Base-by-base conservation (phyloP, 2,888 invertebrate species). In the Torymus aiolomorphi region DNA sequence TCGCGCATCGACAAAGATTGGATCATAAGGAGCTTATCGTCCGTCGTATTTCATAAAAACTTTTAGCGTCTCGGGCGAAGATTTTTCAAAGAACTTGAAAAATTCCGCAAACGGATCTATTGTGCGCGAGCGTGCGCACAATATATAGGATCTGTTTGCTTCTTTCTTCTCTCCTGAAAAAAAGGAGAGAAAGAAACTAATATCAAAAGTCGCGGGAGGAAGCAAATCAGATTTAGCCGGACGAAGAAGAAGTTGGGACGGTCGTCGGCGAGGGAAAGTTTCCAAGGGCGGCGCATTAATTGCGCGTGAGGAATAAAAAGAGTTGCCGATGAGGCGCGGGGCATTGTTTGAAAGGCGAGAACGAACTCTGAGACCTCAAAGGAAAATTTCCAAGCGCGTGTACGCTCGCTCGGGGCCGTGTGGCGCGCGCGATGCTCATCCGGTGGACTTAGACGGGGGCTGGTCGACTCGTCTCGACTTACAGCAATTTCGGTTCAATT, bases 401-500 rank as follows among this genome's bases (percentile, higher is more conserved):
- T 42, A 42, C 42, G 8, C 42, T 8, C 5, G 8, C 8, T 42
- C 42, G 42, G 42, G 42, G 42, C 8, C 42, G 42, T 42, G 8
- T 42, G 42, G 42, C 20, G 20, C 67, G 42, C 31, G 12, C 54
- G 51, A 42, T 57, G 51, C 59, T 71, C 24, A 71, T 71, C 51
- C 63, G 54, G 49, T 13, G 54, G 54, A 18, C 54, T 54, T 13
- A 14, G 67, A 56, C 31, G 8, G 2, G 20, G 42, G 42, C 11
- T 56, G 16, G 10, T 16, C 11, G 51, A 16, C 4, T 54, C 20
- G 49, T 74, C 65, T 75, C 65, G 54, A 59, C 54, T 79, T 79
- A 70, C 70, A 54, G 63, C 65, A 59, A 70, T 74, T 75, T 75
- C 51, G 54, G n/a, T 66, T 59, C 72, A 42, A 72, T 79, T n/a